Evolutionary conservation across 2,888 invertebrate genomes (phyloP).

Genomic region (Cantharis lateralis): DNA sequence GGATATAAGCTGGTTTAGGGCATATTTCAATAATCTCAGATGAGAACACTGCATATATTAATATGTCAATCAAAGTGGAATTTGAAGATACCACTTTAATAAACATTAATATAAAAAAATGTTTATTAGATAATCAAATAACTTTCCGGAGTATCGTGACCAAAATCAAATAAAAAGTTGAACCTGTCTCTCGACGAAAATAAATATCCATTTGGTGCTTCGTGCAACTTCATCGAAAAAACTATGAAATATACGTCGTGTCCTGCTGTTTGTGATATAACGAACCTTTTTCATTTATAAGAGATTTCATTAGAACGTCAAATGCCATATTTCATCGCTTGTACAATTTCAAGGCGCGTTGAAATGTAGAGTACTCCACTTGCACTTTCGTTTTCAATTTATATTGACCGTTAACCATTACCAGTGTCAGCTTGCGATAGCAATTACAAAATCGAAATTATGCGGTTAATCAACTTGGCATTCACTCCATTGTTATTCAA

Average conservation of each 20-base stretch:
- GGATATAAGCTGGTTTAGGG: no score
- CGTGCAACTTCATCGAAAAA: not conserved
- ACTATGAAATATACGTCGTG: not conserved
- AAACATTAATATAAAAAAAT: no score
- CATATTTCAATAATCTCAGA: no score
- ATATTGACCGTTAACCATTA: not conserved
- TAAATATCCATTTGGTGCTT: not conserved
- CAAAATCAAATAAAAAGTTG: not conserved
- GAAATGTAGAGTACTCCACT: not conserved
- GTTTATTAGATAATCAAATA: not conserved
- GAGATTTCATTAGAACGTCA: not conserved
- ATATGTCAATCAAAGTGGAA: no score
- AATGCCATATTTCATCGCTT: not conserved
- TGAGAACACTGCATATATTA: no score
- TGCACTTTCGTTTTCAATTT: not conserved
- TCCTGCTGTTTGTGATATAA: not conserved
- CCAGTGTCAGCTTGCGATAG: not conserved
- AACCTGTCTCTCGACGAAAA: not conserved
- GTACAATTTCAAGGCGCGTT: not conserved
- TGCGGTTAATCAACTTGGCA: not conserved
- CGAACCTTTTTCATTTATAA: not conserved
- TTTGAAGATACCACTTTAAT: no score
- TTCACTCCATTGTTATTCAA: not conserved
- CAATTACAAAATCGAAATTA: not conserved
- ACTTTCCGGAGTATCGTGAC: not conserved